Base-by-base conservation (phyloP, 2,797 vertebrate species). In the Danio aesculapii region DNA sequence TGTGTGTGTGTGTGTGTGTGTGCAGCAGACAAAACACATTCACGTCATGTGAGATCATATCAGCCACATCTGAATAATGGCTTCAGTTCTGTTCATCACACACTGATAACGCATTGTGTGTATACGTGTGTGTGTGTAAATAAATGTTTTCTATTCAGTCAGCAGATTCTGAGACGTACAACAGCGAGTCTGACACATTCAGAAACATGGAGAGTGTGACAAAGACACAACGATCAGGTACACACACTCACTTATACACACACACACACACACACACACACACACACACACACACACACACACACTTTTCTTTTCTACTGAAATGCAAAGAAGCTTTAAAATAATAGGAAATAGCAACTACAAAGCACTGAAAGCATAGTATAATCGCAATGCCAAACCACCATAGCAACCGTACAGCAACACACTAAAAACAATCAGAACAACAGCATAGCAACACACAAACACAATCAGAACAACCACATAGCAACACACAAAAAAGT, bases 121-220 rank as follows among this genome's bases (percentile, higher is more conserved):
- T 47, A 6, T 46, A 50, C 74, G 17, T 44, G 57, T 46, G 10
- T 64, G 21, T 53, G 49, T 73, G 9, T 16, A 10, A 57, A 13
- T 47, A 52, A 53, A n/a, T 52, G 77, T 71, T 61, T 59, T 67
- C 52, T 59, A 8, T 61, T 55, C 67, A 82, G 81, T 57, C 74
- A 6, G 67, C 50, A 49, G 49, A 19, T 39, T 21, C 74, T 14
- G 81, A 77, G 21, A 16, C 59, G 16, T 58, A 41, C 30, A 57
- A 82, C 59, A 64, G 74, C 8, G 70, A 73, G 10, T 19, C 69
- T 8, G 81, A 83, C 61, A 4, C 50, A 0, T 30, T 44, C 39
- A 74, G 41, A 68, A 61, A 74, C 69, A 83, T 83, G 81, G 81
- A 83, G 69, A 71, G 43, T 39, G 21, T 76, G 55, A 72, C 67